A percentile compares a stretch with the other conserved stretches of the same genome.
Evolutionary conservation across 2,113 vertebrate genomes (phyloP).

Genomic region (Theropithecus gelada): DNA sequence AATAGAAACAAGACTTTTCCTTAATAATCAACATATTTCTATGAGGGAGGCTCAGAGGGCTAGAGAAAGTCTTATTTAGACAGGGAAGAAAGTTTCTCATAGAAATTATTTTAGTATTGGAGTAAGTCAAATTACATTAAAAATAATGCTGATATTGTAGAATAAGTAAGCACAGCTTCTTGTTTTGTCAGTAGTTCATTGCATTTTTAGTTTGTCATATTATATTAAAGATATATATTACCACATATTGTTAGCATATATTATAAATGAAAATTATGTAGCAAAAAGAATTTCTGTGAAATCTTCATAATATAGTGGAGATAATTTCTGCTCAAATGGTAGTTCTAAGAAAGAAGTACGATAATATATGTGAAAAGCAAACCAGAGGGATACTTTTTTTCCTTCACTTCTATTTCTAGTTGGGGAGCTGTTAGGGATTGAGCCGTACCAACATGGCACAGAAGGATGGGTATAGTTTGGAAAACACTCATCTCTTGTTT

Average conservation of each 20-base stretch:
- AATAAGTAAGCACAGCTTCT: background rate
- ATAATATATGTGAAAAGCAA: background rate
- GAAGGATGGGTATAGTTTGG: background rate
- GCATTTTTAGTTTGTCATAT: slow-evolving; percentile 28
- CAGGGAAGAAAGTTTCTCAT: background rate
- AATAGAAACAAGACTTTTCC: background rate
- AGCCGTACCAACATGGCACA: background rate
- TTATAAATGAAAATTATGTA: background rate
- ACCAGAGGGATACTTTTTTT: background rate
- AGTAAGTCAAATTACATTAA: slow-evolving; percentile 23
- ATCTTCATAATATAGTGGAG: background rate
- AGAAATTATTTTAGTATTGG: background rate
- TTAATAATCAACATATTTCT: background rate
- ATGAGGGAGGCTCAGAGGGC: background rate
- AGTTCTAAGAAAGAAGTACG: background rate
- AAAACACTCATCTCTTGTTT: background rate
- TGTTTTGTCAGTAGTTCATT: slow-evolving; percentile 38
- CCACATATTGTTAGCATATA: background rate
- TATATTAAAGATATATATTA: background rate
- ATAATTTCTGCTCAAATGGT: background rate
- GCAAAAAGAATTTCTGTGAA: background rate
- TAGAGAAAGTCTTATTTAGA: background rate
- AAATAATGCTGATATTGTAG: background rate
- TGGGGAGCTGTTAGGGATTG: background rate
- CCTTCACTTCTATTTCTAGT: background rate